Base-by-base conservation (phyloP, 2,888 invertebrate genomes). In the Harmothoe impar region DNA sequence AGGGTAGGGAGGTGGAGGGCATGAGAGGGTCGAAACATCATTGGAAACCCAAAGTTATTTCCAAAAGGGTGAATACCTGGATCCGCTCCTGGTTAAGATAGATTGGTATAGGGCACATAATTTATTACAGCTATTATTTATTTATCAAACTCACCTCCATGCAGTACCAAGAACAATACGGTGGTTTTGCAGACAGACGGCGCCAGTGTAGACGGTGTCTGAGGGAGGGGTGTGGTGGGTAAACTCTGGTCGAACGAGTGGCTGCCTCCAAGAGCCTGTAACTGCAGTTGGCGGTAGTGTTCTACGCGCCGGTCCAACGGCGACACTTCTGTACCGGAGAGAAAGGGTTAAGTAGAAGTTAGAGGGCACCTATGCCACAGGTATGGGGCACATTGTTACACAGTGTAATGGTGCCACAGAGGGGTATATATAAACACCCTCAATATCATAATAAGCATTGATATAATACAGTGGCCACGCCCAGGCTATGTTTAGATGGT, bases 141-240 rank as follows among this genome's bases (percentile, higher is more conserved):
- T n/a, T n/a, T n/a, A n/a, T n/a, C n/a, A 43, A 43, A 35, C 89
- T 72, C 91, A 96, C 96, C 96, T 93, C 95, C 96, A 92, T 96
- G 95, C 33, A 95, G 92, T 43, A 95, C 94, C 17, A 95, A 92
- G 91, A 95, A 95, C n/a, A 95, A 93, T 23, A 95, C 93, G 90
- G 94, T 94, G 31, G 94, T 93, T 89, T 93, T 94, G 91, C 94
- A 95, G 35, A 84, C 35, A n/a, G 77, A 54, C 0, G 84, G 56
- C 0, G 93, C 93, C 0, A 94, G 92, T 7, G 92, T 91, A n/a
- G 94, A 93, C 12, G 93, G 91, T 0, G 91, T 86, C 1, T 51
- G 31, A n/a, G 54, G 31, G 0, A 93, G 93, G 10, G 94, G 93
- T 10, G 92, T 92, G 52, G 93, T 92, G 12, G 92, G 92, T 33